phyloP scores from a whole-genome alignment of 2,113 vertebrate species.

The Erinaceus europaeus region DNA sequence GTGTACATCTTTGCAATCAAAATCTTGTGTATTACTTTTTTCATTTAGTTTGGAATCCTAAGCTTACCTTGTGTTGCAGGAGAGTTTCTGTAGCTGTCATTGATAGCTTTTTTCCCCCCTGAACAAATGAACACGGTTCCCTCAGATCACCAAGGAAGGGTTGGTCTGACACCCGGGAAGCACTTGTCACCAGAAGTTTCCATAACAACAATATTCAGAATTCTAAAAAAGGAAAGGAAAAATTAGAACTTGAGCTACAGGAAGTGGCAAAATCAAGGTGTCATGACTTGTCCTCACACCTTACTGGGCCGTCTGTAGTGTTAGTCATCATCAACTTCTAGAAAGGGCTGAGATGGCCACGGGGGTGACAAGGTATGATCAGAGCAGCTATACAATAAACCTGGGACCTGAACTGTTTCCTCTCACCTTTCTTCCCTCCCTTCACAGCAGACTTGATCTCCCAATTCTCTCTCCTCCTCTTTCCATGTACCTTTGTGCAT shows the following conservation, averaged over 20 bases:
- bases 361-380: background rate
- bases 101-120: too few relatives aligned
- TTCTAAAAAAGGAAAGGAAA: too few relatives aligned
- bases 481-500: background rate
- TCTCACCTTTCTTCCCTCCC: too few relatives aligned
- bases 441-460: background rate
- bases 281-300: background rate
- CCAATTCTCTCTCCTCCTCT: background rate
- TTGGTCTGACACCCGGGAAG: background rate
- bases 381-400: too few relatives aligned
- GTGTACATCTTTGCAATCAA: background rate
- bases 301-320: background rate
- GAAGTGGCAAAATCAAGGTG: background rate
- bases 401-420: rapidly evolving
- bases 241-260: background rate
- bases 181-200: background rate
- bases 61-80: background rate
- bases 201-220: too few relatives aligned
- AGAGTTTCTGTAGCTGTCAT: background rate
- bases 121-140: background rate
- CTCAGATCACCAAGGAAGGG: rapidly evolving
- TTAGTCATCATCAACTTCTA: background rate
- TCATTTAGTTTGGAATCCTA: background rate
- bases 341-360: too few relatives aligned
- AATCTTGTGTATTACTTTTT: background rate